phyloP scores from a whole-genome alignment of 1,140 invertebrate genomes.

The Holotrichia oblita region DNA sequence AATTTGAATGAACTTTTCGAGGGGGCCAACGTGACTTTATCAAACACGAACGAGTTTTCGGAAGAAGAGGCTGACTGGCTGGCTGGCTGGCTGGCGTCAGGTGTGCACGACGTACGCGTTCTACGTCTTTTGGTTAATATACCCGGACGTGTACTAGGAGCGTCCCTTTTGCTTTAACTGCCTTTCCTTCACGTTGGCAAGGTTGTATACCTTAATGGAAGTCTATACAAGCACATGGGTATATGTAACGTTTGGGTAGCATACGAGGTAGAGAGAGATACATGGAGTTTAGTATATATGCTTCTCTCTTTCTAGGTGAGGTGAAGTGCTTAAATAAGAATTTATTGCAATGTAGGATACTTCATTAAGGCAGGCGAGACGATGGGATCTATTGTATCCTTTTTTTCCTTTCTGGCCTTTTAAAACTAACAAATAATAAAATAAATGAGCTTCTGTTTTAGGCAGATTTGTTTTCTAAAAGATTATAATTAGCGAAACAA shows the following conservation, averaged over 20 bases:
- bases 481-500: no score
- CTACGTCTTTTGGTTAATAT: neutral
- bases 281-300: neutral
- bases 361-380: neutral
- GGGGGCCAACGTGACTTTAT: neutral
- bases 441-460: no score
- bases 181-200: neutral
- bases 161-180: neutral
- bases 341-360: neutral
- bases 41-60: neutral
- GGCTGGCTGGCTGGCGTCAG: neutral
- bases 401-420: no score
- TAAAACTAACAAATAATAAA: no score
- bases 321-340: neutral
- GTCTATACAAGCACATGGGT: no score
- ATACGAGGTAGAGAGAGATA: neutral
- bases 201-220: neutral
- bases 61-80: no score
- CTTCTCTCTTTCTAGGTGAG: neutral
- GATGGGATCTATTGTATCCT: neutral
- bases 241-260: neutral
- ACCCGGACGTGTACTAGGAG: no score
- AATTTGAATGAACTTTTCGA: conserved; percentile 5
- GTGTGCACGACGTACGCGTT: neutral
- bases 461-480: no score